Base-by-base conservation (phyloP, 2,797 vertebrate species). In the Cossypha niveicapilla region DNA sequence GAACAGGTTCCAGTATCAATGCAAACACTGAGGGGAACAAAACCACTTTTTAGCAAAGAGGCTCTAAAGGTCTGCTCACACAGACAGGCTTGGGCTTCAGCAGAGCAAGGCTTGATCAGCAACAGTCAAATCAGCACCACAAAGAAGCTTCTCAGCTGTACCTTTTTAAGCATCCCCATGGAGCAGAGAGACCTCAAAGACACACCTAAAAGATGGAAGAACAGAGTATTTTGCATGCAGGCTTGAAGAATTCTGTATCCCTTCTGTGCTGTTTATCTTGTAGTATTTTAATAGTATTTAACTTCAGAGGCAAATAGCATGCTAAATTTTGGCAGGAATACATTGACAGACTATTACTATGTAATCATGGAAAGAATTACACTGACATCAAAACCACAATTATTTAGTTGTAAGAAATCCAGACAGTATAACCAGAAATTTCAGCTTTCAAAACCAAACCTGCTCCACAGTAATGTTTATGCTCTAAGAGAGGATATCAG, bases 311-410 rank as follows among this genome's bases (percentile, higher is more conserved):
- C 58, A 91, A 91, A 62, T 19, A 75, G 45, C 22, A 57, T 30
- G 42, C 54, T 47, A 50, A 73, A 18, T 80, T 88, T 81, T 88
- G 92, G 87, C 92, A 88, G 56, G 10, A 81, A 66, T 44, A 66
- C 3, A 1, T 18, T 37, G 62, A 94, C 39, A 90, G 76, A 56
- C 23, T 79, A 74, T 72, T 88, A 67, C 66, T 67, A 23, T 51
- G 18, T 45, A 77, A 77, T 75, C 56, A 56, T 18, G 41, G 50
- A 85, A 93, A 81, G 58, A 85, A 75, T 71, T 82, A 76, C 18
- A 82, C 28, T 85, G 62, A 82, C 78, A 82, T 48, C 37, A 94
- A 94, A 95, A 42, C 84, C 92, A 79, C 75, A 92, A 58, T 70
- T 85, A 86, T 68, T 85, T 67, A 67, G 56, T 24, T 78, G 62